Evolutionary conservation across 30 jellyfish, hydroid and myxozoan genomes (phyloP), one percentile per base, ranked within the genome.

Genomic region (Aurelia aurita): DNA sequence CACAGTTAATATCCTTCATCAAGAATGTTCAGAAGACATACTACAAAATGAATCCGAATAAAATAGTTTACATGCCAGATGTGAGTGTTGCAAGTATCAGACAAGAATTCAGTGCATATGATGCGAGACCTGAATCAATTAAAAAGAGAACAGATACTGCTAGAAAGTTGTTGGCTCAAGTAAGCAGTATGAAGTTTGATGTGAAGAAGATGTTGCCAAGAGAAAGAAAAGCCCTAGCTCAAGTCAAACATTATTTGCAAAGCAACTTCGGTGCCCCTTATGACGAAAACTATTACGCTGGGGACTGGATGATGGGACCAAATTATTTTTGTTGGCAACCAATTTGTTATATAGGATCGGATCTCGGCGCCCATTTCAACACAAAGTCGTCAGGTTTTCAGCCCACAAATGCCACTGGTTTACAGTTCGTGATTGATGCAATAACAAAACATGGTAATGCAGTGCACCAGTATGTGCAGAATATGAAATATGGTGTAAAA

Each of bases 221-320:
- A 25, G 97, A 93, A 58, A 29, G 87, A 31, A 93, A 88, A 71
- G 98, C 98, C 20, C 74, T 68, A 2, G 98, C 98, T 27, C 98
- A 87, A 54, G 96, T 87, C 45, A 77, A 87, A 58, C 98, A 93
- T 71, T 93, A 87, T 75, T 64, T 93, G 15, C 86, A 87, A 28
- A 87, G 95, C 62, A 93, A 80, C 71, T 93, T 93, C 39, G 98
- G 97, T 31, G 55, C 90, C 8, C 98, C 98, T 21, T 93, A 72
- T 47, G 96, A 88, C 63, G 97, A 88, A 73, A 87, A 93, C 71
- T 93, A 93, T 58, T 93, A 93, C 62, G 94, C 97, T 14, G 98
- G 98, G 29, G 97, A 79, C 23, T 93, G 98, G 98, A 93, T 93
- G 98, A 76, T 93, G 97, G 98, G 98, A 15, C 98, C 98, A 22